phyloP scores from a whole-genome alignment of 2,888 invertebrate genomes.

The Rapana venosa region DNA sequence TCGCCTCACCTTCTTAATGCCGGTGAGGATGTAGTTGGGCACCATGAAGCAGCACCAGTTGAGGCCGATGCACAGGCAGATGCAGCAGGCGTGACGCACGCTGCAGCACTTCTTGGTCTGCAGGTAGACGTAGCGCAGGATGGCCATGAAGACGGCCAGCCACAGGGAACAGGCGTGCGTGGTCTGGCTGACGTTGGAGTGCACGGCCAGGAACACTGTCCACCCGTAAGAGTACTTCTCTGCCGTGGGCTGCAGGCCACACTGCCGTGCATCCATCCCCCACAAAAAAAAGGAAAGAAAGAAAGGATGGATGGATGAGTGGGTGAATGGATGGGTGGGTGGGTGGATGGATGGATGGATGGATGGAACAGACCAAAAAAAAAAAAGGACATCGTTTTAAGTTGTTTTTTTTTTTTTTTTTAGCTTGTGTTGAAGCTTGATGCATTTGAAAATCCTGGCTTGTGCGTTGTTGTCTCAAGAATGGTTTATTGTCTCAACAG shows the following conservation, averaged over 20 bases:
- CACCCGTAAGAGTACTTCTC: conserved; percentile 73
- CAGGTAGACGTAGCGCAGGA: conserved; percentile 87
- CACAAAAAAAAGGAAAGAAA: conserved; percentile 84
- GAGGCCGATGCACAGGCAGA: conserved; percentile 82
- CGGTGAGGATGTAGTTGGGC: conserved; percentile 65
- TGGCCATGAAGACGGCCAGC: conserved; percentile 93
- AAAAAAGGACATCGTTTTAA: no score
- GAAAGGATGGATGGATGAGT: background rate
- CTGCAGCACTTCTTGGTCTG: conserved; percentile 50
- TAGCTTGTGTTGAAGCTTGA: no score
- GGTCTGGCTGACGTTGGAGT: conserved; percentile 91
- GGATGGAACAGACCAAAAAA: no score
- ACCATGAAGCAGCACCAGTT: conserved; percentile 76
- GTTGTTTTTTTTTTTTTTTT: no score
- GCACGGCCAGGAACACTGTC: conserved; percentile 82
- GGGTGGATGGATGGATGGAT: no score
- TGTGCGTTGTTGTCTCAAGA: no score
- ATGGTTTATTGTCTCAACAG: no score
- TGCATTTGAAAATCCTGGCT: no score
- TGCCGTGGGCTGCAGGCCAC: conserved; percentile 56
- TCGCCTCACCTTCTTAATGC: conserved; percentile 41
- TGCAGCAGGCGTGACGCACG: conserved; percentile 34
- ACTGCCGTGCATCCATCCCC: background rate
- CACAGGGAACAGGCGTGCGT: conserved; percentile 95
- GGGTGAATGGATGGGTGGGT: no score